Conservation (phyloP, 2,113 vertebrate genomes). For the Nothoprocta perdicaria region DNA sequence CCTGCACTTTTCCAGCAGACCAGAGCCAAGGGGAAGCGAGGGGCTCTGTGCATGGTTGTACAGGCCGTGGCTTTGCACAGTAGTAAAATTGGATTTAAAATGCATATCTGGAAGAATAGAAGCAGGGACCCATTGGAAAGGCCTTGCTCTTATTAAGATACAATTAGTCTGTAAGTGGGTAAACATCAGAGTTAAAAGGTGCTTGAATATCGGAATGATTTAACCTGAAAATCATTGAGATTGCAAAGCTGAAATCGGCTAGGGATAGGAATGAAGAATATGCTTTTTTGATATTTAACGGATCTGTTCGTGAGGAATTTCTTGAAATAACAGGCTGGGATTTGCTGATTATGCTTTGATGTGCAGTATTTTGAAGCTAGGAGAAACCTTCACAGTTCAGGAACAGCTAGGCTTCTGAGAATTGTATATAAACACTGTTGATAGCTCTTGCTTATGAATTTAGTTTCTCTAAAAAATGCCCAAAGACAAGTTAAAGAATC, state of each 20-base stretch:
- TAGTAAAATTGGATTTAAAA: not conserved
- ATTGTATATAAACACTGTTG: not conserved
- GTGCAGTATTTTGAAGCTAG: not conserved
- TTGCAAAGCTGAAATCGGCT: not conserved
- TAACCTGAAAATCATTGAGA: conserved; percentile 25
- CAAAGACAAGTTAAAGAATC: not conserved
- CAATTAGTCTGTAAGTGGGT: conserved; percentile 8
- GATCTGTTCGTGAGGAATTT: not conserved
- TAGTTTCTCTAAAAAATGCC: not conserved
- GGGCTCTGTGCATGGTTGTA: fast-evolving
- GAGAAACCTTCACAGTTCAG: not conserved
- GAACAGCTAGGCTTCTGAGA: not conserved
- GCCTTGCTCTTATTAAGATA: conserved; percentile 4
- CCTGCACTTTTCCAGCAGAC: fast-evolving
- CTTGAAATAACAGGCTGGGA: not conserved
- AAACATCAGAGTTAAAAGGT: conserved; percentile 2
- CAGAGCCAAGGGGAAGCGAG: not conserved
- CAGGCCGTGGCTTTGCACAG: not conserved
- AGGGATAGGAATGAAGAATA: not conserved
- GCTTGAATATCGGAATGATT: conserved; percentile 1
- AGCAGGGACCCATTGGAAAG: not conserved
- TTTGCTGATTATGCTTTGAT: not conserved
- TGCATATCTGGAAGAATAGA: not conserved
- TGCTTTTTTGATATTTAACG: not conserved
- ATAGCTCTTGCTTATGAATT: not conserved